Base-by-base conservation (phyloP, 2,888 invertebrate species). In the Volucella zonaria region DNA sequence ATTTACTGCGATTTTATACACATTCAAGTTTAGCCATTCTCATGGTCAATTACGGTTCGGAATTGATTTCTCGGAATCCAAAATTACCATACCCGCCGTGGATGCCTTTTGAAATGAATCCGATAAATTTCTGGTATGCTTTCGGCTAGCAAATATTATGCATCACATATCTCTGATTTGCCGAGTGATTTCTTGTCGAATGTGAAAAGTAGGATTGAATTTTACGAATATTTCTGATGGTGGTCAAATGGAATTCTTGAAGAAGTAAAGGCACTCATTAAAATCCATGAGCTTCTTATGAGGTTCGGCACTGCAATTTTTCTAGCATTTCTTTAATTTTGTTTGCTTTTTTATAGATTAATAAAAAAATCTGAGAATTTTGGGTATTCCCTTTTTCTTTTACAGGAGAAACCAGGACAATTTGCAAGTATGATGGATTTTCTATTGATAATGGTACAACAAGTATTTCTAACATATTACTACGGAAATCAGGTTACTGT, bases 391-490 rank as follows among this genome's bases (percentile, higher is more conserved):
- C 12, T 43, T 3, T 23, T 23, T 23, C 18, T 23, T 23, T 23
- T 23, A 3, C 23, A 85, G 83, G 43, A 71, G 0, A 62, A 56
- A 68, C 71, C 76, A 2, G 80, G 38, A 8, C 42, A 54, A 10
- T 85, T 80, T 47, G 9, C 80, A 49, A 85, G 87, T 42, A 89
- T 86, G 12, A 14, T 88, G 1, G 88, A 89, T 56, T 90, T 89
- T 49, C 58, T 88, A 6, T 71, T 82, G 12, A 87, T 89, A 1
- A 90, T 91, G 89, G 82, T 88, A 10, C 54, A 89, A 6, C 88
- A 91, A 86, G 90, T 91, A 45, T 91, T 88, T 70, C 73, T 91
- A 45, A 91, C 91, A 70, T 91, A 91, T 67, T 89, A 89, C 61
- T 90, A 88, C 78, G 90, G 88, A 56, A 89, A 90, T 64, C 88